Conservation (phyloP, 2,797 vertebrate species). For the Ctenopoma multispine region DNA sequence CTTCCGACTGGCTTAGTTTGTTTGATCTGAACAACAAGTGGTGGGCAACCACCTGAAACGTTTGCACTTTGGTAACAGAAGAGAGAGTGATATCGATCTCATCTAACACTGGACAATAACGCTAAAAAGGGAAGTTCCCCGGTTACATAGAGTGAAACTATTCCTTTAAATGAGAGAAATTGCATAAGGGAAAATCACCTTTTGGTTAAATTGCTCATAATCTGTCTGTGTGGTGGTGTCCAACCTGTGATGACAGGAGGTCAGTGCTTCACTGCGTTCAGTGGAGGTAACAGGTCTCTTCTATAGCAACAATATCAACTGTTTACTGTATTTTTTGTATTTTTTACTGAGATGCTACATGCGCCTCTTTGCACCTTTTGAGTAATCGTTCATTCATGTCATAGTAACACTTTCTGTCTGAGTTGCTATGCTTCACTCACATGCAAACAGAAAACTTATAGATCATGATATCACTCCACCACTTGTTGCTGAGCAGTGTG, state of each 20-base stretch:
- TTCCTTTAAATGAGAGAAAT: background rate
- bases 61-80: background rate
- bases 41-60: background rate
- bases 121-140: background rate
- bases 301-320: background rate
- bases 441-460: constrained; percentile 18
- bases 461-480: background rate
- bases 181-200: background rate
- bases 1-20: too few relatives aligned
- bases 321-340: too few relatives aligned
- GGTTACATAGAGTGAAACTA: background rate
- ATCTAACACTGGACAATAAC: background rate
- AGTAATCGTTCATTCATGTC: background rate
- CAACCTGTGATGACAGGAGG: background rate
- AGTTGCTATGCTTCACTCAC: background rate
- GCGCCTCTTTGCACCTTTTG: background rate
- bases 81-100: background rate
- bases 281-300: background rate
- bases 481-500: background rate
- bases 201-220: background rate
- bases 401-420: background rate
- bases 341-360: background rate
- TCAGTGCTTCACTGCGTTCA: background rate
- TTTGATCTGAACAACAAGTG: background rate
- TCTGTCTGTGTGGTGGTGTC: too few relatives aligned